A percentile compares a stretch with the other conserved stretches of the same genome.
These are phyloP conservation scores for Phocoena phocoena DNA, from an alignment of 2,113 vertebrate genomes.

Conservation along the genomic window DNA sequence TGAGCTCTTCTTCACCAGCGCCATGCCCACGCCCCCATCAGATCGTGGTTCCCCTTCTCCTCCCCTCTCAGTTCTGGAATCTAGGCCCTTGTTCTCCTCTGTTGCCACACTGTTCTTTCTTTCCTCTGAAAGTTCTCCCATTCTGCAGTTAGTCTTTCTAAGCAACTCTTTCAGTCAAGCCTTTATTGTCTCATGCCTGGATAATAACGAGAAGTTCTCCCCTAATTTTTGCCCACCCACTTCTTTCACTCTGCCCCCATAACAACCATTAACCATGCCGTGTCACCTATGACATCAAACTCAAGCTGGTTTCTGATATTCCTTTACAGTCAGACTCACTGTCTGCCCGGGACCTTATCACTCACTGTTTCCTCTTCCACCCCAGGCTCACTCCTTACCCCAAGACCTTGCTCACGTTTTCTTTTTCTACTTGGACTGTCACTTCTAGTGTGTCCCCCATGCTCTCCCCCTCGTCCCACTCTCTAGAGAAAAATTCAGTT, in stretches of 20 bases:
- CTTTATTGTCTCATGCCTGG: background rate
- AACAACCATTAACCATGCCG: fast-evolving
- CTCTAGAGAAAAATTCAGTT: background rate
- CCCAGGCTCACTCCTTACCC: background rate
- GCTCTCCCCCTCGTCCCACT: background rate
- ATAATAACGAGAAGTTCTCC: background rate
- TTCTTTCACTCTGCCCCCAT: background rate
- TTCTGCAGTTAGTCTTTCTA: background rate
- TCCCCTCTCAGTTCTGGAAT: background rate
- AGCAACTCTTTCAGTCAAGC: background rate
- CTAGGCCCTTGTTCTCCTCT: background rate
- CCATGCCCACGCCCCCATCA: fast-evolving
- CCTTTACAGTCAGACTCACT: background rate
- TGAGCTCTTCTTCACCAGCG: background rate
- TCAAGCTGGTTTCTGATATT: background rate
- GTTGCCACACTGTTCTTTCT: background rate
- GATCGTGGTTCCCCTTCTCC: fast-evolving
- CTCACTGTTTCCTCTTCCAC: background rate
- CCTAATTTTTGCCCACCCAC: background rate
- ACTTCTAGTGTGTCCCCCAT: background rate
- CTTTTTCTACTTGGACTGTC: background rate
- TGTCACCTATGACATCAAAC: background rate
- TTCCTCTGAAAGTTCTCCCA: background rate
- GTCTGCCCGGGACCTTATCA: no score
- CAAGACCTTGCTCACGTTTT: background rate